Evolutionary conservation across 2,888 invertebrate species (phyloP), one percentile per base, ranked within the genome.

Genomic region (Exocentrus adspersus): DNA sequence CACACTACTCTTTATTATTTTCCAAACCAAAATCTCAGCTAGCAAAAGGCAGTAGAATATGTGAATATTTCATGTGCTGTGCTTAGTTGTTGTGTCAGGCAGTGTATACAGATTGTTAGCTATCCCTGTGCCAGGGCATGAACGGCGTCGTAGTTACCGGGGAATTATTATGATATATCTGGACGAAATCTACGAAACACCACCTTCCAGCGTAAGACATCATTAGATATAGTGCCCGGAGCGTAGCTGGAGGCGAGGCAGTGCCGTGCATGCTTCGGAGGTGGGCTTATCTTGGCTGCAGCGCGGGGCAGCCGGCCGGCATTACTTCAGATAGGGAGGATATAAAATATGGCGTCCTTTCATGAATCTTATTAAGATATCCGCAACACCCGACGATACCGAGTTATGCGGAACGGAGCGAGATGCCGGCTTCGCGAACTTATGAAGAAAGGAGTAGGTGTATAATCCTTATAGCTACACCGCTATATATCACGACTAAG

Each of bases 311-410:
- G 73, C 73, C 73, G 73, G 72, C 65, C 73, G 63, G 53, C 79
- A 81, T 81, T 81, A 81, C 80, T 75, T 74, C 75, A 79, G 80
- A 81, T 80, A 87, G 84, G 86, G 85, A 86, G 80, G 87, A 88
- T 88, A 89, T 90, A 90, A 90, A 90, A 90, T 90, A 90, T 90
- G 89, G 89, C 88, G 87, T 87, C 88, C 90, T 89, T 90, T 90
- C 90, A 90, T 90, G 90, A 90, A 90, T 90, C 90, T 90, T 90
- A 90, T 90, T 90, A 90, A 89, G 89, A 89, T 89, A 89, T 89
- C 88, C 88, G 85, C 80, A 81, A 80, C 81, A 79, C 84, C 85
- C 83, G 86, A 87, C 87, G 81, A 81, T 87, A 82, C 78, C 77
- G 78, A 80, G 80, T 80, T 80, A 80, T 78, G 76, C 76, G 75